Base-by-base conservation (phyloP, 2,888 invertebrate species). In the Linnaemya tessellans region DNA sequence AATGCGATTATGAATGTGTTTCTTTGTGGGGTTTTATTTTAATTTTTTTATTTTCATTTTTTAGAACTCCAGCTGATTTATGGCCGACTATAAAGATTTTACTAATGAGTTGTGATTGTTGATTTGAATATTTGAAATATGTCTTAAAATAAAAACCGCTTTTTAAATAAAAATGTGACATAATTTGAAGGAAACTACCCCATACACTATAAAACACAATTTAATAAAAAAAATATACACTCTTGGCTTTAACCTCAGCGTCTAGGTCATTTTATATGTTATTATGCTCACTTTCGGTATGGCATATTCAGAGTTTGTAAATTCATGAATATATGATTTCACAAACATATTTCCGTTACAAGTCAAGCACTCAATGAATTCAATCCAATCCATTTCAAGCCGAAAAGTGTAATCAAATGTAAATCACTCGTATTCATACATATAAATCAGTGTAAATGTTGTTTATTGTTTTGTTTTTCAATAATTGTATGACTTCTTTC, bases 251-350 rank as follows among this genome's bases (percentile, higher is more conserved):
- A 54, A 54, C 25, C 43, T 56, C 43, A 35, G 1, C 30, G 43
- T 22, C 20, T 64, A 30, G 62, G 65, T 46, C 62, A 71, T 58
- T 18, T 46, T 15, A 8, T 35, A 38, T n/a, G 3, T 22, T 30
- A 13, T 41, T 3, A 41, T 25, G 51, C 18, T 11, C 25, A 11
- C 7, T 22, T 49, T 77, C 1, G 10, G 20, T 22, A 25, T 8
- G 11, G 56, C n/a, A 35, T 22, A n/a, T 62, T 70, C 43, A 25
- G 25, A 62, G 60, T 51, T 73, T 73, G 58, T 73, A 15, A 75
- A 75, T 68, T 70, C 81, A 77, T 82, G 82, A 82, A 82, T 82
- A 85, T 85, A 85, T 85, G 74, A 85, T 85, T 85, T 82, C 84
- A 82, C 64, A 79, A 75, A 71, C 43, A 68, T 78, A 85, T 85